These are phyloP conservation scores for Cataglyphis hispanica DNA, from an alignment of 1,140 invertebrate genomes.

Conservation along the genomic window DNA sequence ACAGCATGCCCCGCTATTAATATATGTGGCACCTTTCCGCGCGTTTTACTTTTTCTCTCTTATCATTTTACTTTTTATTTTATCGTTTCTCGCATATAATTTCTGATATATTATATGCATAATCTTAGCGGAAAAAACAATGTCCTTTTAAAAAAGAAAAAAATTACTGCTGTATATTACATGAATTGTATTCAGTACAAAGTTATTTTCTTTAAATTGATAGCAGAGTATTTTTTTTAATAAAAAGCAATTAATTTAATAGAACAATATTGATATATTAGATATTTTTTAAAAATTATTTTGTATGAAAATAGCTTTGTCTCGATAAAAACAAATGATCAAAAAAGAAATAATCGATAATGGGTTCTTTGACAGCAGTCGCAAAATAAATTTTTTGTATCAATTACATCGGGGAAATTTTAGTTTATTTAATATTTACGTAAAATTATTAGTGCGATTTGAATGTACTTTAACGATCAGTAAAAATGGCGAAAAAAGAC, in stretches of 20 bases:
- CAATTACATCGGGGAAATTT: not conserved
- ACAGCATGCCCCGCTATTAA: constrained; percentile 21
- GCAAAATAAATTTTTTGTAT: constrained; percentile 56
- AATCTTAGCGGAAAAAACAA: not conserved
- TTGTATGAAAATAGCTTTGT: constrained; percentile 16
- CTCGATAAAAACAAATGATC: constrained; percentile 58
- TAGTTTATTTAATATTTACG: not conserved
- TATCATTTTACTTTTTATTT: not conserved
- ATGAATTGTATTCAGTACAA: not conserved
- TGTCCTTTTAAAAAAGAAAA: not conserved
- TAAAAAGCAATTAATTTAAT: constrained; percentile 1
- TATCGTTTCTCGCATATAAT: not conserved
- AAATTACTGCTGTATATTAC: constrained; percentile 2
- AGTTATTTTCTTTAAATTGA: not conserved
- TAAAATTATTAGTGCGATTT: constrained; percentile 46
- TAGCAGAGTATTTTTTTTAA: not conserved
- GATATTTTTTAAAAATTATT: not conserved
- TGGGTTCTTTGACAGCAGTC: not conserved
- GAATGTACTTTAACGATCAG: not conserved
- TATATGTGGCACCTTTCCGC: constrained; percentile 11
- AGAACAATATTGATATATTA: not conserved
- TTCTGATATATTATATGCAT: not conserved
- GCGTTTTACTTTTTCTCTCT: constrained; percentile 3
- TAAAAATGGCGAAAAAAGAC: constrained; percentile 49
- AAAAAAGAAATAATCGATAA: not conserved